These are phyloP conservation scores for Pogonus chalceus DNA, from an alignment of 1,140 invertebrate genomes.

Conservation along the genomic window DNA sequence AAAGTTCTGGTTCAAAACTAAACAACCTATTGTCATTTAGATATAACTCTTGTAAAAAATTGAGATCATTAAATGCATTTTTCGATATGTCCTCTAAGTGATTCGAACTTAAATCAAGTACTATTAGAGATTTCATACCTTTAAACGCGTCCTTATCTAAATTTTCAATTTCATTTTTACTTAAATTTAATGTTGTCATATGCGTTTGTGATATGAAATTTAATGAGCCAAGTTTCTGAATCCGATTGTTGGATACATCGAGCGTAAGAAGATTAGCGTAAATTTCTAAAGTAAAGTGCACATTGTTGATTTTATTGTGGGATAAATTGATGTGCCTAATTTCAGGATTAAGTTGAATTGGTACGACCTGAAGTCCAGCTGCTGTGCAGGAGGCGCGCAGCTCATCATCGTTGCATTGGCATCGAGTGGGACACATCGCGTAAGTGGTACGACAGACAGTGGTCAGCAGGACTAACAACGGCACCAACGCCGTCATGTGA, in stretches of 20 bases:
- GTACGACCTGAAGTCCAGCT: conserved; percentile 69
- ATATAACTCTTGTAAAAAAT: conserved; percentile 58
- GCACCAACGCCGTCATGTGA: conserved; percentile 32
- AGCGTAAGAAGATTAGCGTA: conserved; percentile 68
- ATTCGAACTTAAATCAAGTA: conserved; percentile 67
- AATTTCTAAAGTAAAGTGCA: conserved; percentile 63
- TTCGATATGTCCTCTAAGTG: conserved; percentile 59
- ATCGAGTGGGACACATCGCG: conserved; percentile 68
- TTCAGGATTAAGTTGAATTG: conserved; percentile 80
- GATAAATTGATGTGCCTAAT: conserved; percentile 65
- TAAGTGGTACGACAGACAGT: conserved; percentile 31
- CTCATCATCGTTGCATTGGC: conserved; percentile 68
- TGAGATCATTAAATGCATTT: conserved; percentile 60
- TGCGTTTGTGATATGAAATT: conserved; percentile 68
- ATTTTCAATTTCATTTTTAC: conserved; percentile 57
- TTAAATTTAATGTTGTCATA: conserved; percentile 62
- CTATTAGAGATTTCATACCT: conserved; percentile 54
- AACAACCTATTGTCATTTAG: conserved; percentile 66
- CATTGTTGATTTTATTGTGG: conserved; percentile 58
- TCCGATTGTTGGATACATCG: conserved; percentile 71
- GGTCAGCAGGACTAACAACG: conserved; percentile 30
- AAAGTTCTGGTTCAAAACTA: conserved; percentile 55
- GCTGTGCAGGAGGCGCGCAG: conserved; percentile 62
- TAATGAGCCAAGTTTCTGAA: conserved; percentile 61
- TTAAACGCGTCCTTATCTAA: conserved; percentile 65